Evolutionary conservation across 2,888 invertebrate species (phyloP), one percentile per base, ranked within the genome.

Genomic region (Epistrophe eligans): DNA sequence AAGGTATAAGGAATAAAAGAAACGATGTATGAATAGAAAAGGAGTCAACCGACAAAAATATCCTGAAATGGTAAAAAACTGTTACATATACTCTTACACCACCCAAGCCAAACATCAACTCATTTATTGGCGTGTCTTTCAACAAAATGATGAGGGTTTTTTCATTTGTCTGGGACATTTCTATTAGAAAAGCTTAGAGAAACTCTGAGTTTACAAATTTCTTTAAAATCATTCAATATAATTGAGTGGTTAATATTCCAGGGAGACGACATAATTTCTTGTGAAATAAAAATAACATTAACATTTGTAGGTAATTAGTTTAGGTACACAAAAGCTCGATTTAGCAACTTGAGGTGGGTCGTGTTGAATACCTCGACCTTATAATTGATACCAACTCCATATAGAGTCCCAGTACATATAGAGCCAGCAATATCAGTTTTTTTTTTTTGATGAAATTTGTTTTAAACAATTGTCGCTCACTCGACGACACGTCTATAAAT

Each of bases 151-250:
- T 80, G 19, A 55, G 58, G 80, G 74, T 57, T 60, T 52, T 57
- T 52, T 24, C 66, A 76, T 76, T 24, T 74, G 71, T 64, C 32
- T 71, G 45, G 45, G 74, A 79, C 79, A 80, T 70, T 64, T 71
- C 66, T 80, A 72, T 84, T 71, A 64, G 64, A 45, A 80, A 76
- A 80, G 70, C 79, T 71, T 67, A 13, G n/a, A 28, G 38, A 50
- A 58, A 40, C 80, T 50, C 55, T 84, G 84, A 84, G 79, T 66
- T 50, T 24, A 32, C 70, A 64, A 58, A n/a, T 67, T 67, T 84
- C 48, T 40, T 71, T 50, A 52, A n/a, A 80, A 76, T 84, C 84
- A 84, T 84, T 76, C 84, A 66, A 72, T 76, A 76, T 84, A 84
- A 84, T 84, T 84, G 84, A 84, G 84, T 84, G 64, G 79, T 80